Percentiles rank a stretch among this genome's conserved stretches.
These are phyloP conservation scores for Cariama cristata DNA, from an alignment of 2,113 vertebrate species.

Conservation along the genomic window DNA sequence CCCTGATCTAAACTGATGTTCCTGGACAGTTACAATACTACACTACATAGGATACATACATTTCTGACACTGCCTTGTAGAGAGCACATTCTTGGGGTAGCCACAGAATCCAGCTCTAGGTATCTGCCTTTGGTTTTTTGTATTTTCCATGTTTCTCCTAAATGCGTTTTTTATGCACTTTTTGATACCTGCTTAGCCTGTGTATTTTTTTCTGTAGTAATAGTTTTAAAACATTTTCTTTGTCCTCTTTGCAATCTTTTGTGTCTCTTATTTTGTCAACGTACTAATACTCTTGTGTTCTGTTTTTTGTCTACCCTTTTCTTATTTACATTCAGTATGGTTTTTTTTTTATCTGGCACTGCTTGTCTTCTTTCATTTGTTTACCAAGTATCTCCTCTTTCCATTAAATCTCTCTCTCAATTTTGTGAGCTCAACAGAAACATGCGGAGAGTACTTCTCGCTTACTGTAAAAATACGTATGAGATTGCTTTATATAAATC, in stretches of 20 bases:
- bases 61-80: not conserved
- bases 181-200: not conserved
- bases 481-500: not conserved
- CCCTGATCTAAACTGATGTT: not conserved
- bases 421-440: not conserved
- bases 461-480: not conserved
- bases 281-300: not conserved
- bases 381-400: not conserved
- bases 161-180: not conserved
- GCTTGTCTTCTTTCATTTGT: not conserved
- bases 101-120: not conserved
- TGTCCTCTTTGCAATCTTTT: not conserved
- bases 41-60: not conserved
- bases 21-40: not conserved
- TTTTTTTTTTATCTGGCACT: not conserved
- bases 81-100: accelerated
- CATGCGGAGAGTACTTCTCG: not conserved
- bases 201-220: not conserved
- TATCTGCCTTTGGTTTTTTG: accelerated
- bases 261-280: not conserved
- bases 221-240: not conserved
- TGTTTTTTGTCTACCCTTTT: not conserved
- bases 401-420: not conserved
- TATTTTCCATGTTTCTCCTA: not conserved
- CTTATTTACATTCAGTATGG: not conserved